Evolutionary conservation across 2,888 invertebrate species (phyloP).

Genomic region (Troides helena): DNA sequence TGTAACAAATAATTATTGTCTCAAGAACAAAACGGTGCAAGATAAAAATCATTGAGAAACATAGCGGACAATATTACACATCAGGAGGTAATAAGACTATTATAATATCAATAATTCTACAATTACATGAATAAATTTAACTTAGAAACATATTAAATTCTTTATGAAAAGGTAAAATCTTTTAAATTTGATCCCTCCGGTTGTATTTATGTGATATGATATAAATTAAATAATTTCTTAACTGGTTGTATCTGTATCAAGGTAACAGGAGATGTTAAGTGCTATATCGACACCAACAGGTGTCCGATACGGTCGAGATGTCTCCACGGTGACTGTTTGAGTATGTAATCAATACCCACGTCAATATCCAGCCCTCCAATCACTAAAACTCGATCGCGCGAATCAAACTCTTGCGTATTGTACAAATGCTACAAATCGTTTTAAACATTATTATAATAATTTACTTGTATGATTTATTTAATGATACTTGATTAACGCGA

Average conservation of each 20-base stretch:
- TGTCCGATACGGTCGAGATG: slow-evolving; percentile 26
- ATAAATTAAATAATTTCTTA: slow-evolving; percentile 14
- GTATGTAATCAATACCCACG: slow-evolving; percentile 27
- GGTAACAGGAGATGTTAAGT: slow-evolving; percentile 20
- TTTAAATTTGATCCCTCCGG: no score
- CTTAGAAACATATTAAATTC: not conserved
- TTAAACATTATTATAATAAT: not conserved
- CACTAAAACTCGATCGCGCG: slow-evolving; percentile 25
- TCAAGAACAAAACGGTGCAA: slow-evolving; percentile 4
- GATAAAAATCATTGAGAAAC: not conserved
- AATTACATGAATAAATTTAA: slow-evolving; percentile 1
- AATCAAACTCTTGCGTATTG: slow-evolving; percentile 16
- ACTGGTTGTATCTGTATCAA: slow-evolving; percentile 19
- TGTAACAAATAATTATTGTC: slow-evolving; percentile 17
- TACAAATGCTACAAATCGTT: slow-evolving; percentile 9
- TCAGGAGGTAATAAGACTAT: not conserved
- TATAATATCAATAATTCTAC: not conserved
- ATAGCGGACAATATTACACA: not conserved
- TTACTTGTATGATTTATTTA: no score
- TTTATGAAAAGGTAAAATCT: no score
- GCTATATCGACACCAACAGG: slow-evolving; percentile 12
- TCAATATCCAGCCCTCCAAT: slow-evolving; percentile 26
- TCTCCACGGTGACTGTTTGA: slow-evolving; percentile 22
- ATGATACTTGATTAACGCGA: not conserved
- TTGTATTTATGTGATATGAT: no score